Conservation (phyloP, 2,113 vertebrate genomes). For the Dasyprocta punctata region DNA sequence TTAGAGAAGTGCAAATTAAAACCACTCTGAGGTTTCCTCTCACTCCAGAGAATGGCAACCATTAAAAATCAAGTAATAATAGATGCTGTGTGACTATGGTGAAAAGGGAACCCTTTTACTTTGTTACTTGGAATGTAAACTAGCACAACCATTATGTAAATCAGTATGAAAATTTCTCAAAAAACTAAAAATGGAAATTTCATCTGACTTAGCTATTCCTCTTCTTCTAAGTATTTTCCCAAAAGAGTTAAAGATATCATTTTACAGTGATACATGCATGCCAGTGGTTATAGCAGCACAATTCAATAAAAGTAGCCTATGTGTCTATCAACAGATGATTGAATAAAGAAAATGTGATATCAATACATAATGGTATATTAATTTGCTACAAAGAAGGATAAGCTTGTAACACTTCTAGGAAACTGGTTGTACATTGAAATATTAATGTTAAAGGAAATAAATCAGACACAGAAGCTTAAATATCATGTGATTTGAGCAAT, state of each 20-base stretch:
- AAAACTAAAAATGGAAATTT: not conserved
- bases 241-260: not conserved
- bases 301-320: not conserved
- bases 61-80: not conserved
- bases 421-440: not conserved
- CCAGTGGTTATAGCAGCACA: not conserved
- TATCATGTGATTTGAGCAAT: not conserved
- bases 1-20: not conserved
- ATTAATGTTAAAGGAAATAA: not conserved
- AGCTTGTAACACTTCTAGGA: not conserved
- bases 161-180: not conserved
- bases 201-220: not conserved
- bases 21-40: not conserved
- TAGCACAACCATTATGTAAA: not conserved
- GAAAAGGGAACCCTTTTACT: not conserved
- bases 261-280: not conserved
- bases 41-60: not conserved
- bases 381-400: not conserved
- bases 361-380: not conserved
- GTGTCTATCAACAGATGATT: not conserved
- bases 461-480: not conserved
- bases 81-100: not conserved
- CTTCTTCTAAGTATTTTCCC: not conserved
- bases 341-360: not conserved
- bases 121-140: not conserved